Evolutionary conservation across 2,113 vertebrate genomes (phyloP).

Genomic region (Centropus bengalensis): DNA sequence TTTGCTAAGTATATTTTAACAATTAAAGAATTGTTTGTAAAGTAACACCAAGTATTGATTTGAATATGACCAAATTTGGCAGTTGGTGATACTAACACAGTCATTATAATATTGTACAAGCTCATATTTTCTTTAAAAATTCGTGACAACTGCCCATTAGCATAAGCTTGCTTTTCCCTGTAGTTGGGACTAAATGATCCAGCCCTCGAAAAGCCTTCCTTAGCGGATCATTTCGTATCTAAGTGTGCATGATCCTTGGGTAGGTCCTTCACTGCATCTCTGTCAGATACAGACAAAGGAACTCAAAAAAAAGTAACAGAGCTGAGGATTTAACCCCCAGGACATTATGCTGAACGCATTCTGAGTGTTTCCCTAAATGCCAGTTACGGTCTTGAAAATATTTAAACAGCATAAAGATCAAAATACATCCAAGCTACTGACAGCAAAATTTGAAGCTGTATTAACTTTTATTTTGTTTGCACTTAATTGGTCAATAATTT

Average conservation of each 20-base stretch:
- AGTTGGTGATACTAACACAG: not conserved
- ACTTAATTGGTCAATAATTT: not conserved
- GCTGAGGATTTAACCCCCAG: not conserved
- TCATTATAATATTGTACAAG: not conserved
- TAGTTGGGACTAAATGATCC: not conserved
- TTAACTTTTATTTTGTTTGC: not conserved
- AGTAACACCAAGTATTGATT: conserved; percentile 19
- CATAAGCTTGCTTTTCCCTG: not conserved
- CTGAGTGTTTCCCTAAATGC: not conserved
- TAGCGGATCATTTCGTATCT: not conserved
- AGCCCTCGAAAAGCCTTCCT: not conserved
- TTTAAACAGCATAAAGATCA: not conserved
- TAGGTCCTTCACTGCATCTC: not conserved
- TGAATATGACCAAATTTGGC: conserved; percentile 4
- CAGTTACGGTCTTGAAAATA: not conserved
- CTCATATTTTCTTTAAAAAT: not conserved
- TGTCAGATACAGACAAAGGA: not conserved
- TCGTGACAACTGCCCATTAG: not conserved
- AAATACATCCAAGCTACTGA: not conserved
- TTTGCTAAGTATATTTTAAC: conserved; percentile 2
- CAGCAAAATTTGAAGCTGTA: not conserved
- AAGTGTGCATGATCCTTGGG: not conserved
- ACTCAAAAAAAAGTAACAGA: not conserved
- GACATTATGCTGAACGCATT: not conserved
- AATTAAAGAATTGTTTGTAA: conserved; percentile 20